Percentiles rank a stretch among this genome's conserved stretches.
Evolutionary conservation across 2,888 invertebrate genomes (phyloP).

Genomic region (Incurvaria masculella): DNA sequence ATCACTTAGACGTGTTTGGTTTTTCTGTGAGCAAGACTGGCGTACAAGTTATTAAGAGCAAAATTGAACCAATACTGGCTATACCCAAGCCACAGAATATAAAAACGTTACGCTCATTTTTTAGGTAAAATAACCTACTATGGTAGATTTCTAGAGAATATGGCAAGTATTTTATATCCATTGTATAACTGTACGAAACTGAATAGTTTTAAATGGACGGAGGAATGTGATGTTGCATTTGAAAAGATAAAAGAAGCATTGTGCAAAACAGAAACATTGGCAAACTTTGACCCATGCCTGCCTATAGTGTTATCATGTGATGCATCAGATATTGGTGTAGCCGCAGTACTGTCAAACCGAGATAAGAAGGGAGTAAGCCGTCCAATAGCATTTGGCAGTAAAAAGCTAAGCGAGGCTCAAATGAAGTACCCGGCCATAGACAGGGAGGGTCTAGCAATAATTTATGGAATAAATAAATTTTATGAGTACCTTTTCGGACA

Average conservation of each 20-base stretch:
- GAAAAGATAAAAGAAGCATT: neutral
- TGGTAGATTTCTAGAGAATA: neutral
- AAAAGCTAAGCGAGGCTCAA: constrained; percentile 12
- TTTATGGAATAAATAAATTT: constrained; percentile 19
- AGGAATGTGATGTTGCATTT: constrained; percentile 1
- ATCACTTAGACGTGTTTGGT: neutral
- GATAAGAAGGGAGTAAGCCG: constrained; percentile 6
- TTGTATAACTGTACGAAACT: neutral
- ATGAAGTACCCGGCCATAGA: constrained; percentile 15
- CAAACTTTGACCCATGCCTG: neutral
- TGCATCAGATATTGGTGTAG: constrained; percentile 9
- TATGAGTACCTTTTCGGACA: constrained; percentile 18
- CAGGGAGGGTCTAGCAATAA: constrained; percentile 18
- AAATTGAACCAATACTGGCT: neutral
- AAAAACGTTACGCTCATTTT: neutral
- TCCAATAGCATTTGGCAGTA: constrained; percentile 16
- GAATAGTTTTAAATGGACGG: constrained; percentile 2
- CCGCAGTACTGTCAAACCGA: constrained; percentile 9
- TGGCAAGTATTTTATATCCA: neutral
- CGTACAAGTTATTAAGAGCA: constrained; percentile 1
- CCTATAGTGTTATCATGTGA: constrained; percentile 11
- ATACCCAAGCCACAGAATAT: neutral
- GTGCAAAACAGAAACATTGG: neutral
- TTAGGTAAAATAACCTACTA: constrained; percentile 1
- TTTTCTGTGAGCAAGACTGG: neutral